These are phyloP conservation scores for Noctilio leporinus DNA, from an alignment of 2,113 vertebrate genomes.

Conservation along the genomic window DNA sequence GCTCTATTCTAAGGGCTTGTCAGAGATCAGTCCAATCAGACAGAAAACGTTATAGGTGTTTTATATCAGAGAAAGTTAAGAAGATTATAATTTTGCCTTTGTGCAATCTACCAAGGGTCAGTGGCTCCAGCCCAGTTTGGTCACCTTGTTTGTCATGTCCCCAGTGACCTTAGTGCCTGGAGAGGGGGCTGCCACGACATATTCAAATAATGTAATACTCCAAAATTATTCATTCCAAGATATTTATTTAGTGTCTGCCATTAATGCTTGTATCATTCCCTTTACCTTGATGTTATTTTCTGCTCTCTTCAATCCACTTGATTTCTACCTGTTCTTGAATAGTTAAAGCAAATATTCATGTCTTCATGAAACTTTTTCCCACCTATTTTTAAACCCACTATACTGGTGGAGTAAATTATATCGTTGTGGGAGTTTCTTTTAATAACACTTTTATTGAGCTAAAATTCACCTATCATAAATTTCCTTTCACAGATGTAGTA, in stretches of 20 bases:
- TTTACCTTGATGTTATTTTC: not conserved
- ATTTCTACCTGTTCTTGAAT: not conserved
- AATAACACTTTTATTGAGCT: not conserved
- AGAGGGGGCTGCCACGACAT: not conserved
- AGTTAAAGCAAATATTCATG: not conserved
- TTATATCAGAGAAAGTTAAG: not conserved
- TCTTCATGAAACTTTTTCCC: not conserved
- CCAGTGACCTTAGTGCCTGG: not conserved
- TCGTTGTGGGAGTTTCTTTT: not conserved
- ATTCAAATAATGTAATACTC: not conserved
- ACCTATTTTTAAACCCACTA: not conserved
- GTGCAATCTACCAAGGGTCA: not conserved
- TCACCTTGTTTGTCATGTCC: not conserved
- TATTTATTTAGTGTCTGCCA: not conserved
- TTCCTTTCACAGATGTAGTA: not conserved
- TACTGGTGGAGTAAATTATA: not conserved
- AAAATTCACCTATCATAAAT: not conserved
- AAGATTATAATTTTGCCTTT: not conserved
- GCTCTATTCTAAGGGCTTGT: not conserved
- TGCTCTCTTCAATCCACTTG: not conserved
- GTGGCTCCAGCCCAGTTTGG: not conserved
- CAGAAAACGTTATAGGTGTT: not conserved
- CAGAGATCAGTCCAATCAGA: not conserved
- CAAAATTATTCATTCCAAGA: not conserved
- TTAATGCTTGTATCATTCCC: not conserved